Percentiles rank a stretch among this genome's conserved stretches.
Conservation (phyloP, 2,113 vertebrate genomes). For the Pelobates fuscus region DNA sequence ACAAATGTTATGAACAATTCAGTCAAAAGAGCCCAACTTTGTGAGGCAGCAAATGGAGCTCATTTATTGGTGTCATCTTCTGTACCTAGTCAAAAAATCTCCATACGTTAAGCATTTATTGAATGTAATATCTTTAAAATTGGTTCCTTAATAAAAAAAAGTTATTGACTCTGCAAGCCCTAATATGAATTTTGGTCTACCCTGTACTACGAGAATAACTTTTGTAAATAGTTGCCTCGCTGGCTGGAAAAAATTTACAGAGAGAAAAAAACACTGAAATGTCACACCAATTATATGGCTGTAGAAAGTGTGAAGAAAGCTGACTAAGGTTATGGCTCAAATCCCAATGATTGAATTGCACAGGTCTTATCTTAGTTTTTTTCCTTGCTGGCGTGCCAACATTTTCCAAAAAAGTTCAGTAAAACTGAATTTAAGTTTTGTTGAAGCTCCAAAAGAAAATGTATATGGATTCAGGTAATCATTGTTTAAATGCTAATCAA, state of each 20-base stretch:
- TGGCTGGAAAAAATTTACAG: slow-evolving; percentile 7
- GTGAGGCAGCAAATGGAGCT: too few relatives aligned
- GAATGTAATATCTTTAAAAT: too few relatives aligned
- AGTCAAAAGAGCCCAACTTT: too few relatives aligned
- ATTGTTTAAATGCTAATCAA: not conserved
- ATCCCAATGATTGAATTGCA: slow-evolving; percentile 53
- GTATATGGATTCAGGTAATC: not conserved
- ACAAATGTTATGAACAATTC: too few relatives aligned
- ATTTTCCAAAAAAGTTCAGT: not conserved
- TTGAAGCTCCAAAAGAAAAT: slow-evolving; percentile 5
- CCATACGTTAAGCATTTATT: too few relatives aligned
- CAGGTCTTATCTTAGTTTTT: not conserved
- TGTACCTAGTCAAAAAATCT: too few relatives aligned
- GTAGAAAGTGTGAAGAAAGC: slow-evolving; percentile 48
- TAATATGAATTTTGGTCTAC: too few relatives aligned
- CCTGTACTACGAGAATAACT: too few relatives aligned
- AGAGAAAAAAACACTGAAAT: slow-evolving; percentile 60
- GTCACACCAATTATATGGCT: slow-evolving; percentile 61
- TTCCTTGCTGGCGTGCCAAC: not conserved
- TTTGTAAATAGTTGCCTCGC: slow-evolving; percentile 55
- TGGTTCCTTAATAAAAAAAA: too few relatives aligned
- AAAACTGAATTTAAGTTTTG: accelerated
- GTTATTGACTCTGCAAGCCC: too few relatives aligned
- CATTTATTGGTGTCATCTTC: too few relatives aligned
- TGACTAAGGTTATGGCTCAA: slow-evolving; percentile 46